These are phyloP conservation scores for Typhlichthys subterraneus DNA, from an alignment of 2,797 vertebrate species.

Conservation along the genomic window DNA sequence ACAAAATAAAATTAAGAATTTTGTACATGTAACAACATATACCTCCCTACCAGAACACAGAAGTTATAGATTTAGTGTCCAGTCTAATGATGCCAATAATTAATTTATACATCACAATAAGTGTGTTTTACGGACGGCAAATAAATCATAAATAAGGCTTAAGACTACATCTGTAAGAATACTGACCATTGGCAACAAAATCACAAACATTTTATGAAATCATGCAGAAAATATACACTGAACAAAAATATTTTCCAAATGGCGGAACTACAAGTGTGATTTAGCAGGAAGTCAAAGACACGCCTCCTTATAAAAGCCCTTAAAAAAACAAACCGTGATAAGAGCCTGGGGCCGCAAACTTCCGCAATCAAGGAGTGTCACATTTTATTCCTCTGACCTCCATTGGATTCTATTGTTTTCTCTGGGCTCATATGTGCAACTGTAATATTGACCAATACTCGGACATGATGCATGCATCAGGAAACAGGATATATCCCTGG, in stretches of 20 bases:
- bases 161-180: background rate
- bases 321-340: no score
- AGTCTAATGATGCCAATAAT: constrained; percentile 4
- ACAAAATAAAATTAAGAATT: background rate
- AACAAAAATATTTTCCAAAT: background rate
- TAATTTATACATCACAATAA: background rate
- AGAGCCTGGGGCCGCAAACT: no score
- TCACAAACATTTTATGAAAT: background rate
- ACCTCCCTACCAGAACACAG: background rate
- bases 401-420: no score
- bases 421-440: no score
- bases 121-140: background rate
- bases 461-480: no score
- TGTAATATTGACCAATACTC: no score
- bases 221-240: background rate
- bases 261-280: no score
- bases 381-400: no score
- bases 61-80: constrained; percentile 5
- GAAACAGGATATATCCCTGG: no score
- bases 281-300: no score
- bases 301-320: no score
- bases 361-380: no score
- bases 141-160: constrained; percentile 38
- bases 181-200: constrained; percentile 22
- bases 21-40: constrained; percentile 1